Evolutionary conservation across 2,113 vertebrate genomes (phyloP), one percentile per base, ranked within the genome.

Genomic region (Psephotus haematonotus): DNA sequence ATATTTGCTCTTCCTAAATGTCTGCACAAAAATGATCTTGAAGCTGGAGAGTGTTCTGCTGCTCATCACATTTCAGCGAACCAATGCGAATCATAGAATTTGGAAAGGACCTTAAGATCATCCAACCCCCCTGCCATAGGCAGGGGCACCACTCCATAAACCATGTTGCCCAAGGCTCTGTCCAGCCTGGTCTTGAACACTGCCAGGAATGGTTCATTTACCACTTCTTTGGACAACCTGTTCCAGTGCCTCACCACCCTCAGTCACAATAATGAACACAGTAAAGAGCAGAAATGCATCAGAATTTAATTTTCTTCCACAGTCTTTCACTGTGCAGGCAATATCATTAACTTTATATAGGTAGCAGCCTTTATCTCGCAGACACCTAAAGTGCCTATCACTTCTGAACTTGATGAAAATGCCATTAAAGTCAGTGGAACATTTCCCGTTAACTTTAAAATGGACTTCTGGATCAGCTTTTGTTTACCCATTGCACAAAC

Each of bases 401-500:
- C 44, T 76, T 52, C 47, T 77, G 78, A 72, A 74, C 78, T 84
- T 85, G 65, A 82, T 90, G 87, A 82, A 85, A 96, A 95, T 82
- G 49, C 59, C 53, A 11, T 91, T 96, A 77, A 72, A 90, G 82
- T 37, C 22, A 3, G n/a, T 67, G 53, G 57, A 92, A 88, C 60
- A 70, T 81, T 65, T 86, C 5, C 31, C 33, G 13, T 88, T 88
- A 64, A 53, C 67, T 90, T 90, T n/a, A 55, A 93, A 89, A 81
- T 83, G 46, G 80, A 11, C 25, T 80, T 95, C 82, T 82, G 90
- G 37, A 88, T 82, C 77, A 52, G 44, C 11, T 43, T 41, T 85
- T 89, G 39, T 69, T n/a, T 24, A 15, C 69, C 47, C 68, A 14
- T 63, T 52, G 29, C 60, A 46, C 28, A 47, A 60, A 83, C 19